Evolutionary conservation across 2,113 vertebrate species (phyloP), one percentile per base, ranked within the genome.

Genomic region (Callaeas wilsoni): DNA sequence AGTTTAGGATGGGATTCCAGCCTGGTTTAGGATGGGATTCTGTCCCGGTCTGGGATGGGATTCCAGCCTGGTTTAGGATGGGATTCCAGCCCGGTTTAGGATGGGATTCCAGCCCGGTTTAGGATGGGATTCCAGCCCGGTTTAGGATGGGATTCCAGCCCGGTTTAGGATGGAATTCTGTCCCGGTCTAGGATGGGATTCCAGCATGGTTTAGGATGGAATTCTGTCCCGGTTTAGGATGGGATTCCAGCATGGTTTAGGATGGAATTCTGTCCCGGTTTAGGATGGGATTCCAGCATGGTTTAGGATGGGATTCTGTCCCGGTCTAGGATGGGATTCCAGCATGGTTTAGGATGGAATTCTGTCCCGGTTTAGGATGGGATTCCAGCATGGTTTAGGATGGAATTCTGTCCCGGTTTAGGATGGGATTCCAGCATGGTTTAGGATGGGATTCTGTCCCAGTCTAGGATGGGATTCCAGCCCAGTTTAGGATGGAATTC

Each of bases 161-260:
- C 4, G 0, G 12, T 64, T 64, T 22, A 33, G 30, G 5, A 22
- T 23, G 14, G 29, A 19, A 42, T 22, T 15, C 13, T 2, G 2
- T 3, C 16, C n/a, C 4, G 0, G 10, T 68, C 37, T 69, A 42
- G 19, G 62, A 22, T 21, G 37, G 42, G 35, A 39, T 62, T 60
- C 10, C 7, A 5, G 2, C 11, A 1, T 7, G 0, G 10, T 65
- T 65, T 46, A 37, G 13, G 47, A 21, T 30, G 27, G n/a, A 10
- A 41, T 53, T 25, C 10, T 1, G 6, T 1, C 49, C 4, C 4
- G 0, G 4, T 33, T 19, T 55, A 53, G 10, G 20, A 15, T 18
- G 16, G 25, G 8, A 35, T 27, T 67, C 17, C 2, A 6, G 4
- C n/a, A 10, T 5, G 1, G 7, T 60, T 60, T 39, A 37, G 6